phyloP scores from a whole-genome alignment of 2,113 vertebrate genomes.

The Leucopsar rothschildi region DNA sequence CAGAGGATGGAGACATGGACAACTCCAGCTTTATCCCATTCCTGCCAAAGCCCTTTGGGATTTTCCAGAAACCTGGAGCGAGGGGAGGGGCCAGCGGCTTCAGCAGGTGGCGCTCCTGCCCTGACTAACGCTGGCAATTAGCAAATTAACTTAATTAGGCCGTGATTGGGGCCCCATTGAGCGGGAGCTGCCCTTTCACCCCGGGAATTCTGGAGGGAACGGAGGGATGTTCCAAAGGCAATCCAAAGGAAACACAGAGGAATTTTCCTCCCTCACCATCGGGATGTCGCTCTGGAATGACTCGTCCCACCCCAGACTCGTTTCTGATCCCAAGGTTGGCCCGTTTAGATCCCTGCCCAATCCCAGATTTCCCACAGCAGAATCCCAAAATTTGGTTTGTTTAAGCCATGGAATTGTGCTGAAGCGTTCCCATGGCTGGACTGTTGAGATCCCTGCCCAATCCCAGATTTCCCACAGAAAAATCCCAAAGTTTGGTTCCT shows the following conservation, averaged over 20 bases:
- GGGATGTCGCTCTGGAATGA: not conserved
- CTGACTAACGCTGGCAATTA: constrained; percentile 19
- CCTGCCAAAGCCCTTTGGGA: fast-evolving
- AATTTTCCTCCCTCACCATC: fast-evolving
- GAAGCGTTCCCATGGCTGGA: no score
- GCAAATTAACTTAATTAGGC: constrained; percentile 41
- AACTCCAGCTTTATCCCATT: not conserved
- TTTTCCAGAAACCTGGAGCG: not conserved
- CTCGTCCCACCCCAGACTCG: fast-evolving
- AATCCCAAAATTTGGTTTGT: not conserved
- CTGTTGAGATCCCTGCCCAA: fast-evolving
- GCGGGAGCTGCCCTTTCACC: not conserved
- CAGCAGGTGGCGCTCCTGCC: constrained; percentile 53
- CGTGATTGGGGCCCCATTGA: not conserved
- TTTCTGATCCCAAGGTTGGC: not conserved
- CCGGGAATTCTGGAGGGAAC: not conserved
- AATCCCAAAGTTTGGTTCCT: not conserved
- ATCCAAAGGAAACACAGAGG: fast-evolving
- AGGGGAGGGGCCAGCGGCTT: not conserved
- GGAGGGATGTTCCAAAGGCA: not conserved
- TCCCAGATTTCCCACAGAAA: not conserved
- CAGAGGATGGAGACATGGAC: not conserved
- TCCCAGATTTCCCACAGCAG: not conserved
- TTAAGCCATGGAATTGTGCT: fast-evolving
- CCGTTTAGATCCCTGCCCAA: fast-evolving